Evolutionary conservation across 2,888 invertebrate species (phyloP), one percentile per base, ranked within the genome.

Genomic region (Pristionchus entomophagus): DNA sequence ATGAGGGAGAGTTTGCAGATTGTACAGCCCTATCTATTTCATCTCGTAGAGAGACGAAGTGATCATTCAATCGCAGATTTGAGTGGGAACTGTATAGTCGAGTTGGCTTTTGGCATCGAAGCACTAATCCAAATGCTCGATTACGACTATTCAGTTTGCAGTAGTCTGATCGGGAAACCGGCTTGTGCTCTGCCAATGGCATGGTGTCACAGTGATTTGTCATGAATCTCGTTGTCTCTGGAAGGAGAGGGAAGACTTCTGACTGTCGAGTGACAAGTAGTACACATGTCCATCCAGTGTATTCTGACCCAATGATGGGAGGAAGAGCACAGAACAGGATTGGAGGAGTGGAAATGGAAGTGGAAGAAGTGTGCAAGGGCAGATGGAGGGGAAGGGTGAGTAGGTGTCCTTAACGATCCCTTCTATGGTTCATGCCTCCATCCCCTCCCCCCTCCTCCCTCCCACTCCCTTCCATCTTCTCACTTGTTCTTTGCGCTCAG

Each of bases 141-240:
- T 73, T 73, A 73, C 45, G 38, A 26, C 73, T 45, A 45, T 73
- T 73, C 17, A 38, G 38, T 73, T 41, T 10, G 45, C 4, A 45
- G 73, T 73, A 73, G 73, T 73, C 41, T 73, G 26, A 73, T 73
- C 73, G 73, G 38, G 65, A 45, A 73, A 45, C 73, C 73, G 73
- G 73, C 73, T 73, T n/a, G 73, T 14, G n/a, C 8, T 1, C 35
- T 19, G 19, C 29, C 65, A 38, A 65, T 65, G 65, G 35, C 5
- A 22, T 12, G n/a, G 41, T 73, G 73, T 73, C 41, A n/a, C 65
- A 65, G 73, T 45, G 41, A 73, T 73, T 41, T 73, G 38, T 12
- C 73, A 41, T 12, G 65, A 69, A 62, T n/a, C 38, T 14, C 12
- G 56, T n/a, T 14, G 56, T 56, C 22, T 56, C 22, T 26, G 19